Evolutionary conservation across 2,113 vertebrate species (phyloP).

Genomic region (Coreoperca whiteheadi): DNA sequence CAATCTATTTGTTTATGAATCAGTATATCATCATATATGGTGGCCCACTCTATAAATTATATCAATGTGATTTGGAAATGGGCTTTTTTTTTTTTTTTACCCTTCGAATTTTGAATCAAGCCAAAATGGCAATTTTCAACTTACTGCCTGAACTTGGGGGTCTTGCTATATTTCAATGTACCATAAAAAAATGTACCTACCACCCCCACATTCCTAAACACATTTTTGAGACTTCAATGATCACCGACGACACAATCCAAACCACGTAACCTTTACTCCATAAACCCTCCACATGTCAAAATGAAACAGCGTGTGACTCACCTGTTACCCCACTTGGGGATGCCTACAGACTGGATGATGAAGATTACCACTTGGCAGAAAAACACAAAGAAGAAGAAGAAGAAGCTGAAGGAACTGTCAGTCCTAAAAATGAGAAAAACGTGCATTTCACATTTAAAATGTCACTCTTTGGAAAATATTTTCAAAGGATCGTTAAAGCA

Average conservation of each 20-base stretch:
- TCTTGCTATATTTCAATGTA: too few species aligned
- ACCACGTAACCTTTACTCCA: neutral
- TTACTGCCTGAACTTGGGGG: too few species aligned
- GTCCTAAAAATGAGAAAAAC: slow-evolving; percentile 81
- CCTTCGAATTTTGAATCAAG: neutral
- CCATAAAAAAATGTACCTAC: too few species aligned
- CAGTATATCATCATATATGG: neutral
- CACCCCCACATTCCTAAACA: neutral
- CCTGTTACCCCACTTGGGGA: slow-evolving; percentile 94
- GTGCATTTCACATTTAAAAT: neutral
- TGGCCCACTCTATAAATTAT: neutral
- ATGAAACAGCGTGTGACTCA: slow-evolving; percentile 71
- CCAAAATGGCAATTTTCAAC: too few species aligned
- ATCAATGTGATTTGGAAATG: neutral
- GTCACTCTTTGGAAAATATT: neutral
- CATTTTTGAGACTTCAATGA: neutral
- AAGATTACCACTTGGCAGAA: slow-evolving; percentile 93
- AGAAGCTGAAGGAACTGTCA: slow-evolving; percentile 99
- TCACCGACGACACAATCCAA: neutral
- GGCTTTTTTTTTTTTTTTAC: neutral
- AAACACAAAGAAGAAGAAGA: slow-evolving; percentile 97
- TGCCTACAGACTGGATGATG: slow-evolving; percentile 92
- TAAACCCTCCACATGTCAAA: too few species aligned
- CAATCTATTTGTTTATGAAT: neutral
- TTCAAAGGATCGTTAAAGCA: neutral